phyloP scores from a whole-genome alignment of 2,797 vertebrate species.

The Gallinago nigripennis region DNA sequence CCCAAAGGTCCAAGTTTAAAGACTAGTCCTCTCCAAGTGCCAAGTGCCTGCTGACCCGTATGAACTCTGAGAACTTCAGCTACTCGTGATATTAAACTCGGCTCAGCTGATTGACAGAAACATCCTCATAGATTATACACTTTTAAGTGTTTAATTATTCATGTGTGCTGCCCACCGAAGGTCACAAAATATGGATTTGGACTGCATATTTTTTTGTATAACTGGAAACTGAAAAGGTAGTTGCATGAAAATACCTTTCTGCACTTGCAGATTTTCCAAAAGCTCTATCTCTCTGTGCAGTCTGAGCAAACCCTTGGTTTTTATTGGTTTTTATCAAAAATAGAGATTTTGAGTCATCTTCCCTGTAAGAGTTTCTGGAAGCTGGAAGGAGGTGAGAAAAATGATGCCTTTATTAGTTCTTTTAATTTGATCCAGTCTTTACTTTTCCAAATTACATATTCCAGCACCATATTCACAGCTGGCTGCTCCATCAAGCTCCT shows the following conservation, averaged over 20 bases:
- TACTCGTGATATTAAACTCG: neutral
- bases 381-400: neutral
- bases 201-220: neutral
- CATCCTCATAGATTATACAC: neutral
- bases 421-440: neutral
- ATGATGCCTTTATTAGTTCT: neutral
- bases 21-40: neutral
- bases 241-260: neutral
- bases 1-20: neutral
- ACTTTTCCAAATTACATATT: neutral
- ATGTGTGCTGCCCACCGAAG: neutral
- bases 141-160: neutral
- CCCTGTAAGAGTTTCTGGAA: neutral
- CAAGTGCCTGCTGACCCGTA: neutral
- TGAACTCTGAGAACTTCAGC: neutral
- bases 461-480: neutral
- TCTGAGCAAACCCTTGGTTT: neutral
- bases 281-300: neutral
- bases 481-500: neutral
- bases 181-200: neutral
- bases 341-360: neutral
- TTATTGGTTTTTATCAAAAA: neutral
- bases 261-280: neutral
- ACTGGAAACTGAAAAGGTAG: neutral
- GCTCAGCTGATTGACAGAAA: neutral